These are phyloP conservation scores for Micrasema minimum DNA, from an alignment of 1,140 invertebrate genomes.

Conservation along the genomic window DNA sequence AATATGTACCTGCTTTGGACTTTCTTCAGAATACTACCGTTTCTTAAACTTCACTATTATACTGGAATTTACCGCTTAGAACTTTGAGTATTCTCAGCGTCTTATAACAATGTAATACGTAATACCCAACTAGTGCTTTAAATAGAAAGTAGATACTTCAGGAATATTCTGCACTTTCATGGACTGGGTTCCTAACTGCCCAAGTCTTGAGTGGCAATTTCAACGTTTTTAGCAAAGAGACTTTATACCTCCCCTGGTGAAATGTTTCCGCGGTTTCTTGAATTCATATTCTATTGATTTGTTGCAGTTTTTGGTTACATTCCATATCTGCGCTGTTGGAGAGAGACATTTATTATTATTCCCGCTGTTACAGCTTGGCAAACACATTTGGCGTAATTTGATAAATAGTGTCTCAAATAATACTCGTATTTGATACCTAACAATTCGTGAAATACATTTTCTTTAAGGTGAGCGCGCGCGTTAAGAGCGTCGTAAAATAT, in stretches of 20 bases:
- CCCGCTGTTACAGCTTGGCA: neutral
- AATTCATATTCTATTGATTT: constrained; percentile 12
- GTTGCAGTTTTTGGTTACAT: constrained; percentile 20
- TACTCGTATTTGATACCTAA: too few relatives aligned
- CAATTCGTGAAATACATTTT: too few relatives aligned
- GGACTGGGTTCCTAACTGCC: constrained; percentile 37
- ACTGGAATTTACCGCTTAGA: constrained; percentile 15
- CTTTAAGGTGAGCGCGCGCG: too few relatives aligned
- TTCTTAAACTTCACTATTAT: constrained; percentile 12
- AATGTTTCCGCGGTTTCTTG: neutral
- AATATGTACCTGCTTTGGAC: too few relatives aligned
- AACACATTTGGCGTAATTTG: too few relatives aligned
- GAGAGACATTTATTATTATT: neutral
- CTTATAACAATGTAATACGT: constrained; percentile 31
- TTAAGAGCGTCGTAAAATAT: neutral
- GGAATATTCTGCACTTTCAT: constrained; percentile 4
- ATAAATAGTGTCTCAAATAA: too few relatives aligned
- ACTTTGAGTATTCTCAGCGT: neutral
- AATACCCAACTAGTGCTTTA: constrained; percentile 18
- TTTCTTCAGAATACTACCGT: too few relatives aligned
- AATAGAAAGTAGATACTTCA: constrained; percentile 29
- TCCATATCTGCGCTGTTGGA: neutral
- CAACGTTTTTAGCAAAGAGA: constrained; percentile 38
- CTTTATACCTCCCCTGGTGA: constrained; percentile 24
- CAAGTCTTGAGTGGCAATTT: constrained; percentile 51